Evolutionary conservation across 2,888 invertebrate species (phyloP), one percentile per base, ranked within the genome.

Genomic region (Craniophora ligustri): DNA sequence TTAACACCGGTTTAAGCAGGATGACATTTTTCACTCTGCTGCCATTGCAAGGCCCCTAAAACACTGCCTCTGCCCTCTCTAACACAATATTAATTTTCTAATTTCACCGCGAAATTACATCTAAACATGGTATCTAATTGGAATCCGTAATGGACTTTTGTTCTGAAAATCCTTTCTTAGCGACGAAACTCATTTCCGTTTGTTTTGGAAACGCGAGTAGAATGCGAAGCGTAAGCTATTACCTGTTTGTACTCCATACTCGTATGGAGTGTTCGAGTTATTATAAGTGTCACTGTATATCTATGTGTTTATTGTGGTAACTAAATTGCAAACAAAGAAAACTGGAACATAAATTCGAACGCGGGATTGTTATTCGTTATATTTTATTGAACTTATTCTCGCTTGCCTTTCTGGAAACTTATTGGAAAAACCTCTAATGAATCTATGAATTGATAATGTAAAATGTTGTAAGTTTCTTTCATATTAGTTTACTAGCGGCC

Each of bases 71-170:
- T 28, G 16, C 51, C 66, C 62, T 44, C 51, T 41, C 66, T 61
- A 67, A 64, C 71, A 76, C 75, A 75, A 82, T 81, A 80, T 82
- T 80, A 76, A 81, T 84, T 85, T 84, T 82, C 75, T 84, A 82
- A 86, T 84, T 85, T 78, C 70, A 64, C 74, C 56, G 59, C 68
- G 71, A 78, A 85, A 85, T 86, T 81, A 85, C 79, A 82, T 82
- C 78, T 81, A 82, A 85, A 81, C 80, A 83, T 75, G 71, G 74
- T 68, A 79, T 80, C 77, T 81, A 84, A 84, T 84, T 84, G 79
- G 72, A 83, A 82, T 82, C 76, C 78, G 78, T 84, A 82, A 84
- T 78, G 66, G 78, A 72, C 78, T 78, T 79, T 79, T 76, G 79
- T 79, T 79, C 70, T 67, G 62, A 77, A 81, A 81, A 78, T 81